Evolutionary conservation across 2,113 vertebrate species (phyloP).

Genomic region (Pithys albifrons): DNA sequence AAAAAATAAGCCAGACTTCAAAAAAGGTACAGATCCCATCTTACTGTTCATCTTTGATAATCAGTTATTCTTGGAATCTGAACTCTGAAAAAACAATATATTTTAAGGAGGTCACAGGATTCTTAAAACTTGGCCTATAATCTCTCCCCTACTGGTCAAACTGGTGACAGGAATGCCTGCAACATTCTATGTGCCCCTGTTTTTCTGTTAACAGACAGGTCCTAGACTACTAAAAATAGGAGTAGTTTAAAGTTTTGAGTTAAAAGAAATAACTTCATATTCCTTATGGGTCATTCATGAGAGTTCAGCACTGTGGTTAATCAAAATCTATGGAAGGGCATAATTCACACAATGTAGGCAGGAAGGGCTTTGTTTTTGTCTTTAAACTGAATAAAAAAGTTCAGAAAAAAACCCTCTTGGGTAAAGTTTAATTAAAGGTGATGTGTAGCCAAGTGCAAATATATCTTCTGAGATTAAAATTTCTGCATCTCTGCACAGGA

Average conservation of each 20-base stretch:
- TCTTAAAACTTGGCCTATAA: neutral
- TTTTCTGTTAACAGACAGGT: neutral
- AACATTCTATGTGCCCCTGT: neutral
- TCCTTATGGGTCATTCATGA: neutral
- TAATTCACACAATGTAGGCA: neutral
- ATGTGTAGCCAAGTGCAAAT: neutral
- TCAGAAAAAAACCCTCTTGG: neutral
- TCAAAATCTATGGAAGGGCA: neutral
- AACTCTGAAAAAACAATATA: neutral
- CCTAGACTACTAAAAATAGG: neutral
- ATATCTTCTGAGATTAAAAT: conserved; percentile 32
- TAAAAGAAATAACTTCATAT: neutral
- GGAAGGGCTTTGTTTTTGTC: neutral
- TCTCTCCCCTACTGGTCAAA: neutral
- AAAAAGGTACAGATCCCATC: neutral
- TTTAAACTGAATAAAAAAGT: neutral
- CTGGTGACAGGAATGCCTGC: neutral
- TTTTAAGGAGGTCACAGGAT: neutral
- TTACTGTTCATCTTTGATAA: neutral
- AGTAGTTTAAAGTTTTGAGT: neutral
- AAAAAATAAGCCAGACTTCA: neutral
- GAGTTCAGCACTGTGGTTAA: neutral
- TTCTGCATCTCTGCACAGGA: conserved; percentile 42
- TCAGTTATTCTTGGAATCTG: neutral
- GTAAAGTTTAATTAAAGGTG: conserved; percentile 41